Conservation (phyloP, 2,888 invertebrate species). For the Oeneis ivallda region DNA sequence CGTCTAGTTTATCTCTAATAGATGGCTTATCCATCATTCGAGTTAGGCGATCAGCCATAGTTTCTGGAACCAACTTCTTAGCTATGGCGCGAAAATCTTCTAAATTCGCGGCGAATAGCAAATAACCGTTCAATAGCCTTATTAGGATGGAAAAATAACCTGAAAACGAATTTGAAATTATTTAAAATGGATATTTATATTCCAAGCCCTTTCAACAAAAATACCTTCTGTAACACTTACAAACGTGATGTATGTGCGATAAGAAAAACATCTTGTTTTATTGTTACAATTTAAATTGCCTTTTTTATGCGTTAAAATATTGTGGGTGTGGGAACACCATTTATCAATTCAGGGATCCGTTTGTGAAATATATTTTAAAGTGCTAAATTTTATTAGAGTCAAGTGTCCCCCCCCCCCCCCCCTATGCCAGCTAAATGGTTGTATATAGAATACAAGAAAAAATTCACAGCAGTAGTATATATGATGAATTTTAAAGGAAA, state of each 20-base stretch:
- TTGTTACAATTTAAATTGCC: conserved; percentile 10
- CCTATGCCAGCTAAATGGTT: too few species aligned
- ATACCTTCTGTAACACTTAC: background rate
- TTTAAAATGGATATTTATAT: too few species aligned
- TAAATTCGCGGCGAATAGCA: conserved; percentile 34
- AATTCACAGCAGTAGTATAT: too few species aligned
- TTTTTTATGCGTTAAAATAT: background rate
- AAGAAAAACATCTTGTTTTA: conserved; percentile 28
- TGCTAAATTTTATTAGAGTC: too few species aligned
- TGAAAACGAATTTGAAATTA: conserved; percentile 27
- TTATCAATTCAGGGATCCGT: too few species aligned
- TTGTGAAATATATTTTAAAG: too few species aligned
- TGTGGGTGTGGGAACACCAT: too few species aligned
- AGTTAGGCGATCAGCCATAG: conserved; percentile 15
- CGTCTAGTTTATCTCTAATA: conserved; percentile 8
- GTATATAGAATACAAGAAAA: too few species aligned
- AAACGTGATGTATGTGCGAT: conserved; percentile 13
- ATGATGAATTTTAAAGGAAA: too few species aligned
- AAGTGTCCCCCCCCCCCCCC: too few species aligned
- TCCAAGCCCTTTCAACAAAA: background rate
- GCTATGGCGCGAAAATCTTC: conserved; percentile 33
- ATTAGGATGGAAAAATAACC: conserved; percentile 29
- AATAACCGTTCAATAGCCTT: conserved; percentile 28
- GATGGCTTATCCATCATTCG: conserved; percentile 8
- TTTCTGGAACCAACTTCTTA: conserved; percentile 25